Evolutionary conservation across 2,888 invertebrate genomes (phyloP).

Genomic region (Scaptodrosophila latifasciaeformis): DNA sequence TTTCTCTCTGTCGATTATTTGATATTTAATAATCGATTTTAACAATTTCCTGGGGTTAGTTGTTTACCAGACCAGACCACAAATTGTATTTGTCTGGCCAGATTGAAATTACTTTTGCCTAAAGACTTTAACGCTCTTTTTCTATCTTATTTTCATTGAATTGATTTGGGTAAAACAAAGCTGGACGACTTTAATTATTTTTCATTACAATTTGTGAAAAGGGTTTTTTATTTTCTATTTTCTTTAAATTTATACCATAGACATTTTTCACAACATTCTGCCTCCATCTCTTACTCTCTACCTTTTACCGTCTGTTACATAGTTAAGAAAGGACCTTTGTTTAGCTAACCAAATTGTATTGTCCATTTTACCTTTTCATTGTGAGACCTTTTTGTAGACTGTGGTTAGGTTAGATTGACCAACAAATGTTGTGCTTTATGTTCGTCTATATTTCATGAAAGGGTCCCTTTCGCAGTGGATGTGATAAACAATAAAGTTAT

Average conservation of each 20-base stretch:
- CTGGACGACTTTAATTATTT: too few species aligned
- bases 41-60: not conserved
- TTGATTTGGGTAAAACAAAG: too few species aligned
- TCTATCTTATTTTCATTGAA: too few species aligned
- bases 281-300: too few species aligned
- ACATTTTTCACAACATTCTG: too few species aligned
- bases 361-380: slow-evolving; percentile 36
- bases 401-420: not conserved
- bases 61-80: slow-evolving; percentile 23
- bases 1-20: slow-evolving; percentile 9
- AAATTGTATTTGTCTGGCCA: slow-evolving; percentile 28
- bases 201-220: too few species aligned
- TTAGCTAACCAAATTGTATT: too few species aligned
- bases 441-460: slow-evolving; percentile 36
- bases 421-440: slow-evolving; percentile 37
- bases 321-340: too few species aligned
- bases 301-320: too few species aligned
- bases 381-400: too few species aligned
- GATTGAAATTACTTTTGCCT: slow-evolving; percentile 26
- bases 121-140: slow-evolving; percentile 5
- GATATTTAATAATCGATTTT: slow-evolving; percentile 8
- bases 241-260: too few species aligned
- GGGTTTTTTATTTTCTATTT: too few species aligned
- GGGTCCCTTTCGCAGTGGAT: not conserved
- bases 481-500: slow-evolving; percentile 4